A percentile compares a stretch with the other conserved stretches of the same genome.
Evolutionary conservation across 1,140 invertebrate species (phyloP).

Genomic region (Chlorops oryzae): DNA sequence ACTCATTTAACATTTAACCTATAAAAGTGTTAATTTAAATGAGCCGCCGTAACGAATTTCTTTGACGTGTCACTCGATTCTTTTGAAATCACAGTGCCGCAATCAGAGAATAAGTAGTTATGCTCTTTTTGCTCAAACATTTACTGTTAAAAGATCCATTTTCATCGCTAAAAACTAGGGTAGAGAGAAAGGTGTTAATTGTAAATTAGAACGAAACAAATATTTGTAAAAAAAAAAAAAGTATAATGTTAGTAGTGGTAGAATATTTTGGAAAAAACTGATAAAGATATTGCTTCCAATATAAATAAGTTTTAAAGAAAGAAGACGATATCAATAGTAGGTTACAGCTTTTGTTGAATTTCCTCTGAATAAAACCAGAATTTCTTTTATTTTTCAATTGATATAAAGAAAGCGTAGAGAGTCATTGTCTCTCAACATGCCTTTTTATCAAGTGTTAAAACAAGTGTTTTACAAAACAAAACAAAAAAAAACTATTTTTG

Average conservation of each 20-base stretch:
- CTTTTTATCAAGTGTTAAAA: too few relatives aligned
- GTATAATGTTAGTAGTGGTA: background rate
- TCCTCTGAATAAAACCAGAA: background rate
- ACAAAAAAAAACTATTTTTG: too few relatives aligned
- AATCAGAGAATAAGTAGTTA: too few relatives aligned
- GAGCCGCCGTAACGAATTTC: background rate
- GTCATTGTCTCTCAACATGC: too few relatives aligned
- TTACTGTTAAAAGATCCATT: too few relatives aligned
- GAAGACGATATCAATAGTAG: background rate
- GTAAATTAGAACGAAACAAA: background rate
- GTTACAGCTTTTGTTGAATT: background rate
- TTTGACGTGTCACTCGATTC: constrained; percentile 5
- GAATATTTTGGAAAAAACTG: background rate
- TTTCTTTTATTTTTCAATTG: background rate
- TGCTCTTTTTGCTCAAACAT: too few relatives aligned
- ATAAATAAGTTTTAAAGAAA: background rate
- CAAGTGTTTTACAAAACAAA: too few relatives aligned
- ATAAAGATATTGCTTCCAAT: background rate
- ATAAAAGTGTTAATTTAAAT: too few relatives aligned
- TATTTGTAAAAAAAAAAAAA: background rate
- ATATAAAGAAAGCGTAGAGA: too few relatives aligned
- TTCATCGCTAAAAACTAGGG: too few relatives aligned
- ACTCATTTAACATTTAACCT: background rate
- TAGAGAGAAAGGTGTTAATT: too few relatives aligned
- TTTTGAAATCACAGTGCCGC: too few relatives aligned